Evolutionary conservation across 2,113 vertebrate species (phyloP).

Genomic region (Eretmochelys imbricata): DNA sequence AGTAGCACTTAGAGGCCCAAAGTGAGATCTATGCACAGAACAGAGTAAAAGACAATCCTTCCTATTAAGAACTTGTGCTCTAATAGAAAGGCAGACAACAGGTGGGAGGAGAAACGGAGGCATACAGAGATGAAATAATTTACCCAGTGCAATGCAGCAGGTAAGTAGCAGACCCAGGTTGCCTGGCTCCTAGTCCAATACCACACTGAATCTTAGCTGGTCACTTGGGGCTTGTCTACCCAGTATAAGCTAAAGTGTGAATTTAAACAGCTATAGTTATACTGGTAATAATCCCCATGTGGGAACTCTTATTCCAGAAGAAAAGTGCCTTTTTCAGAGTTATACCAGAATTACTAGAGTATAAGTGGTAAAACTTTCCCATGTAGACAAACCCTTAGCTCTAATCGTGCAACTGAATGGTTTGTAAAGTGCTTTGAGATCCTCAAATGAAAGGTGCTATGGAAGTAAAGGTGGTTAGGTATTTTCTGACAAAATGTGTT

Average conservation of each 20-base stretch:
- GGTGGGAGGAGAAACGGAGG: background rate
- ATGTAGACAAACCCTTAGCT: background rate
- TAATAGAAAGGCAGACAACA: background rate
- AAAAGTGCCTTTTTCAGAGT: background rate
- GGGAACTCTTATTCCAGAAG: background rate
- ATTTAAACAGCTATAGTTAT: background rate
- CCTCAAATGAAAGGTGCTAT: background rate
- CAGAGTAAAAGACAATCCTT: background rate
- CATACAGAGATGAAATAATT: background rate
- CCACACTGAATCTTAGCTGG: background rate
- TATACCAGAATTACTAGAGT: background rate
- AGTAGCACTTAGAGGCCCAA: background rate
- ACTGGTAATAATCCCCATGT: background rate
- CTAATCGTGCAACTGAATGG: background rate
- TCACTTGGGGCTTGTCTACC: background rate
- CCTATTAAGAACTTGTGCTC: background rate
- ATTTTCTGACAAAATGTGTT: too few relatives aligned
- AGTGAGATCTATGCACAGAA: background rate
- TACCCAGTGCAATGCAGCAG: background rate
- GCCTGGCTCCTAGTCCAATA: background rate
- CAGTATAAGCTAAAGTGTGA: background rate
- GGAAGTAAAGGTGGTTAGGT: too few relatives aligned
- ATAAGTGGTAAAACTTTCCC: background rate
- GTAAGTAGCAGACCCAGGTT: background rate
- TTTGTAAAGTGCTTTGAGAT: background rate